Base-by-base conservation (phyloP, 1,140 invertebrate species). In the Ostrea denselamellosa region DNA sequence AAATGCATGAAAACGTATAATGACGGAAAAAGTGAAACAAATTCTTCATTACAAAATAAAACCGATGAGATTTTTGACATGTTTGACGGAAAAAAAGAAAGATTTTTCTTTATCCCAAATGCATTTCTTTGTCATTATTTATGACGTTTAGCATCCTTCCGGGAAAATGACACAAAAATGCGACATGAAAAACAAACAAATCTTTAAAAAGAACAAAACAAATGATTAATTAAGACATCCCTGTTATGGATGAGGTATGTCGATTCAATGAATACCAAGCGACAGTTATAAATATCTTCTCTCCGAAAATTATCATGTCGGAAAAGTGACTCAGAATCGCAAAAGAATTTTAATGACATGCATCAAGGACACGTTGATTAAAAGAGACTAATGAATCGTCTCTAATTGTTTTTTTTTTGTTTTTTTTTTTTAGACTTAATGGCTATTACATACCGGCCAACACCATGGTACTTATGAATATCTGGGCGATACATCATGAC, bases 401-500 rank as follows among this genome's bases (percentile, higher is more conserved):
- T 77, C 28, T 28, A 77, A 77, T 77, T 77, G 25, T 77, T 25
- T 87, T 44, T 44, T 44, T 1, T 44, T 1, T 44, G 34, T 44
- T 44, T 44, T 44, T 44, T 44, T 44, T 44, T 44, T 82, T 65
- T 56, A 91, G 90, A 34, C 25, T 91, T 44, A 82, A 84, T 52
- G 90, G 88, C 0, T 89, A 89, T 51, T 65, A 90, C 65, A 89
- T 91, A 19, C 90, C 90, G 14, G 82, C 86, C 88, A 96, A 96
- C 34, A 96, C 97, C 0, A 95, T 96, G 17, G 94, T 97, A 0
- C 94, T 98, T 10, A 97, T 97, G 0, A 93, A 98, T 9, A 96
- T 97, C 90, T 98, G 97, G 97, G 96, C 97, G 17, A 95, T 98
- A 51, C 97, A 98, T 92, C 97, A 97, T 95, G 96, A 98, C 93